Evolutionary conservation across 2,797 vertebrate genomes (phyloP), one percentile per base, ranked within the genome.

Genomic region (Tolypeutes matacus): DNA sequence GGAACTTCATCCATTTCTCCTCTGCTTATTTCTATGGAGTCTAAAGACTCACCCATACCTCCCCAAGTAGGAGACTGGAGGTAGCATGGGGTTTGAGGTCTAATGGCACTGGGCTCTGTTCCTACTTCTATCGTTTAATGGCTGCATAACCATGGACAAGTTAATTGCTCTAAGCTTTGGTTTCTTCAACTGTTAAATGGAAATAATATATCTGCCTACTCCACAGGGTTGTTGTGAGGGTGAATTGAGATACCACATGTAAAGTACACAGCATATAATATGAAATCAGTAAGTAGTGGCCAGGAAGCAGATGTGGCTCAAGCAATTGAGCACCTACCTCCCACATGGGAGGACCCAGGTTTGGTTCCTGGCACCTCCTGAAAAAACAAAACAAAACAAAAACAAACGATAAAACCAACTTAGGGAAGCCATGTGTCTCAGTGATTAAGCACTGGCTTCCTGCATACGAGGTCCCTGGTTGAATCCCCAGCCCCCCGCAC

Each of bases 121-220:
- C 27, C 67, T 92, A 93, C 46, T 77, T 70, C 42, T 80, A 13
- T 13, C 6, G 3, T 49, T 70, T 77, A 34, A 17, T 88, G 69
- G 18, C 46, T 62, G 49, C 25, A 27, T 11, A 36, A 27, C 58
- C 31, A 51, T 49, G 65, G 46, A 62, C 83, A 34, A 62, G 58
- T 51, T 51, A 76, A 39, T 88, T 86, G 53, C 60, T 81, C 70
- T 67, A 53, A 62, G 14, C 91, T 46, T 69, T 12, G 18, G 56
- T 88, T 86, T 91, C 86, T 91, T 94, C 14, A 36, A 60, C 7
- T 92, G 23, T 80, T 51, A 84, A 80, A 56, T 39, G 78, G 46
- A 89, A 81, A 69, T 31, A 88, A 42, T 13, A 20, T 39, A 56
- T 67, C 51, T 77, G 18, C 42, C n/a, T 82, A 76, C 36, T 67